These are phyloP conservation scores for Drosophila longiperda DNA, from an alignment of 2,888 invertebrate genomes.

Conservation along the genomic window DNA sequence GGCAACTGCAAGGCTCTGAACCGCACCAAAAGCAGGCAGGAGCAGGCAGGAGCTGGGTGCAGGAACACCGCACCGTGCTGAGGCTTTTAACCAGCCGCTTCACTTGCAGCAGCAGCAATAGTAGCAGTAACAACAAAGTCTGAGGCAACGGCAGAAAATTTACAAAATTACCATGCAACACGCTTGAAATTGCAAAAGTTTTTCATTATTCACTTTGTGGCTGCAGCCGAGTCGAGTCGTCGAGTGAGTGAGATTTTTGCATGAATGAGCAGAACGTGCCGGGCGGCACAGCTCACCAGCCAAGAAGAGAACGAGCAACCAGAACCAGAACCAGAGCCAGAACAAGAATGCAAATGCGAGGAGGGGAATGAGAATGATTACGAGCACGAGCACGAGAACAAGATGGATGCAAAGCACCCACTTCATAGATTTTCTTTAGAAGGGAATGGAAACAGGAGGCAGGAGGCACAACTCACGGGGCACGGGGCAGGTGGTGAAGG, in stretches of 20 bases:
- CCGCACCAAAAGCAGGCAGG: constrained; percentile 46
- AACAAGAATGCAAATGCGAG: constrained; percentile 22
- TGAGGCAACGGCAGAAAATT: constrained; percentile 65
- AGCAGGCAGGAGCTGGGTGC: neutral
- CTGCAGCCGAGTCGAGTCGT: constrained; percentile 76
- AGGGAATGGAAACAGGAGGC: neutral
- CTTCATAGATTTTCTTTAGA: constrained; percentile 42
- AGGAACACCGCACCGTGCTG: constrained; percentile 40
- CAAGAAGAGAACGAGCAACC: constrained; percentile 5
- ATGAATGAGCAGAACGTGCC: constrained; percentile 81
- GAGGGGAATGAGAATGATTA: constrained; percentile 12
- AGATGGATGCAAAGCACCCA: constrained; percentile 70
- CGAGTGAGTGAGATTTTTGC: constrained; percentile 82
- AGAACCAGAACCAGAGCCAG: constrained; percentile 14
- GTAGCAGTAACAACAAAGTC: constrained; percentile 34
- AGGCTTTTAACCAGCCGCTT: constrained; percentile 36
- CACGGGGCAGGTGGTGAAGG: too few species aligned
- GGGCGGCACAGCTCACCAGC: constrained; percentile 1
- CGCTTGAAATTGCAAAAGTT: constrained; percentile 82
- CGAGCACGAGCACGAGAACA: constrained; percentile 44
- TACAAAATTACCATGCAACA: constrained; percentile 81
- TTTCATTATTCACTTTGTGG: constrained; percentile 83
- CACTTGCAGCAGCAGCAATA: constrained; percentile 43
- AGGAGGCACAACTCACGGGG: neutral
- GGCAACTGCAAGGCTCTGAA: constrained; percentile 56